Evolutionary conservation across 1,140 invertebrate genomes (phyloP).

Genomic region (Hycleus phaleratus): DNA sequence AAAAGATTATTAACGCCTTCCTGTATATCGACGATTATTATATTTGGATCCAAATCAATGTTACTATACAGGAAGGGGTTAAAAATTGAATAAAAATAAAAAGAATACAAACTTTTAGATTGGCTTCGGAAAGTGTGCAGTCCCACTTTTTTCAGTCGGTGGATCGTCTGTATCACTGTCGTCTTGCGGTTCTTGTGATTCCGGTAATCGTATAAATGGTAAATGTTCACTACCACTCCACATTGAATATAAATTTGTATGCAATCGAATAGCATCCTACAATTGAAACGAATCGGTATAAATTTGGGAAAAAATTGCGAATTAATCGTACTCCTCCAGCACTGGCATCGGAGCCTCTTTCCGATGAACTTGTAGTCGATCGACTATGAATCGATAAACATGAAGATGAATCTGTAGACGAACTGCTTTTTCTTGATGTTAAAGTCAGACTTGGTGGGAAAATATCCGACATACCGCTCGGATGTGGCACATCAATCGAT

Average conservation of each 20-base stretch:
- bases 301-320: not conserved
- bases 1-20: too few relatives aligned
- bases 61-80: too few relatives aligned
- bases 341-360: slow-evolving; percentile 44
- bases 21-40: too few relatives aligned
- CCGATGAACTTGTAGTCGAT: slow-evolving; percentile 44
- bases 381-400: slow-evolving; percentile 53
- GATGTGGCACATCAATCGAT: slow-evolving; percentile 29
- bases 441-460: slow-evolving; percentile 35
- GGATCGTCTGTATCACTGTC: slow-evolving; percentile 40
- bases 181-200: slow-evolving; percentile 41
- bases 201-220: slow-evolving; percentile 41
- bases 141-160: slow-evolving; percentile 32
- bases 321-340: slow-evolving; percentile 42
- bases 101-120: slow-evolving; percentile 15
- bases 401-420: slow-evolving; percentile 52
- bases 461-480: slow-evolving; percentile 34
- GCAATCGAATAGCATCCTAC: slow-evolving; percentile 36
- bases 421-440: slow-evolving; percentile 54
- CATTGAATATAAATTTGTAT: slow-evolving; percentile 41
- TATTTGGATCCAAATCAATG: too few relatives aligned
- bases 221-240: slow-evolving; percentile 43
- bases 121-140: slow-evolving; percentile 32
- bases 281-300: slow-evolving; percentile 7
- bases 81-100: too few relatives aligned